phyloP scores from a whole-genome alignment of 2,888 invertebrate species.

The Teleogryllus oceanicus region DNA sequence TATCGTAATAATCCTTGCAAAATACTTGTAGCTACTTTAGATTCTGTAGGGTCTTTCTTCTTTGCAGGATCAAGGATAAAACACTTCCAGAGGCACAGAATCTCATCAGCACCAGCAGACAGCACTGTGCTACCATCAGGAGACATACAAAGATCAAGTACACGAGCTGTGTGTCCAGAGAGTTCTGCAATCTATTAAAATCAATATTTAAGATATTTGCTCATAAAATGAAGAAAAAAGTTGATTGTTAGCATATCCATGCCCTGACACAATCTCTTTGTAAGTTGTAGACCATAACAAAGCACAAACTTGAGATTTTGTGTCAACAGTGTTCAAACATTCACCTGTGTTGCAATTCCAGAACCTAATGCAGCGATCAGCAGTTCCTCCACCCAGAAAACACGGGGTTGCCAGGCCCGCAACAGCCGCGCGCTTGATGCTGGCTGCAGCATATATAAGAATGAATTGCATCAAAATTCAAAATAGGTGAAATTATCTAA shows the following conservation, averaged over 20 bases:
- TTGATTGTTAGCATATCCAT: conserved; percentile 94
- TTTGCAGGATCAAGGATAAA: conserved; percentile 78
- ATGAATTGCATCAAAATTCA: too few species aligned
- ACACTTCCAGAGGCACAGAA: conserved; percentile 93
- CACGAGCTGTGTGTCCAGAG: conserved; percentile 83
- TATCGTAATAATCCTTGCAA: conserved; percentile 53
- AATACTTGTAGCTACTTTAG: conserved; percentile 61
- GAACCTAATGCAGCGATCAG: conserved; percentile 82
- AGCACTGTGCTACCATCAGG: conserved; percentile 92
- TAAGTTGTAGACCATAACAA: conserved; percentile 90
- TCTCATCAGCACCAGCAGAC: conserved; percentile 95
- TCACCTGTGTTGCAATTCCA: conserved; percentile 83
- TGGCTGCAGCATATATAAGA: conserved; percentile 50
- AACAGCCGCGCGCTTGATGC: conserved; percentile 87
- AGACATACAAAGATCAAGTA: conserved; percentile 87
- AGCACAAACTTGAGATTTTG: conserved; percentile 91
- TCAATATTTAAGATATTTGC: too few species aligned
- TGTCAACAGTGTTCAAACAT: conserved; percentile 78
- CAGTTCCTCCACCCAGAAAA: conserved; percentile 95
- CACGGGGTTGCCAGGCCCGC: conserved; percentile 91
- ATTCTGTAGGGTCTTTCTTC: conserved; percentile 53
- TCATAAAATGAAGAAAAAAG: conserved; percentile 47
- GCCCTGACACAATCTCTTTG: conserved; percentile 91
- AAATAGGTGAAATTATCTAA: too few species aligned
- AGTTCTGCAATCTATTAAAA: conserved; percentile 65